phyloP scores from a whole-genome alignment of 2,888 invertebrate species.

The Galerucella nymphaeae region DNA sequence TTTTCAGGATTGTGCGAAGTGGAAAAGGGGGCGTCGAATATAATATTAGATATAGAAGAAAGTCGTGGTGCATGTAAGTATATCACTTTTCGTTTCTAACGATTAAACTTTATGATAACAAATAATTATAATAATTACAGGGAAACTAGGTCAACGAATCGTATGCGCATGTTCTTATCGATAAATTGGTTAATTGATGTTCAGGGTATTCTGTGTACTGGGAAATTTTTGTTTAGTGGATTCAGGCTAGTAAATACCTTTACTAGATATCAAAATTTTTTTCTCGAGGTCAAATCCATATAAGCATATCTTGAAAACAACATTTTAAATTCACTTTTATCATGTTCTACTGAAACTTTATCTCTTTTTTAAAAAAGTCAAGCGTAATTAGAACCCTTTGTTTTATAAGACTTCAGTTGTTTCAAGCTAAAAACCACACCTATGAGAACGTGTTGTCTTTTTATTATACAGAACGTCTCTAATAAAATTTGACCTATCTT shows the following conservation, averaged over 20 bases:
- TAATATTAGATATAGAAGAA: constrained; percentile 91
- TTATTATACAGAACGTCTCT: neutral
- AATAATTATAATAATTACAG: constrained; percentile 10
- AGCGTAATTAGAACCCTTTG: too few species aligned
- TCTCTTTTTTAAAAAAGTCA: too few species aligned
- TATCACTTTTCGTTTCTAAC: constrained; percentile 33
- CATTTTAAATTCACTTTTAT: neutral
- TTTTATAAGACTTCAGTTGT: neutral
- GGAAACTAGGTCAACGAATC: constrained; percentile 20
- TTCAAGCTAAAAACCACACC: neutral
- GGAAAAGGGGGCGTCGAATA: constrained; percentile 87
- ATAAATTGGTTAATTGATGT: neutral
- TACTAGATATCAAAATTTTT: too few species aligned
- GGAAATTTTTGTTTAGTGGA: neutral
- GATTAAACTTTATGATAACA: constrained; percentile 12
- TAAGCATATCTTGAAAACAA: neutral
- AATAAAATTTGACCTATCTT: too few species aligned
- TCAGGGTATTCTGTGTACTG: neutral
- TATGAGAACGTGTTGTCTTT: neutral
- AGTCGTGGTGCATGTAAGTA: constrained; percentile 87
- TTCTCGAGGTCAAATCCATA: too few species aligned
- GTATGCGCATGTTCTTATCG: neutral
- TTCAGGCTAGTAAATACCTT: too few species aligned
- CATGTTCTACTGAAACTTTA: constrained; percentile 16
- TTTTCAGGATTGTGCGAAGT: constrained; percentile 80